Evolutionary conservation across 2,797 vertebrate species (phyloP).

Genomic region (Silurus lanzhouensis): DNA sequence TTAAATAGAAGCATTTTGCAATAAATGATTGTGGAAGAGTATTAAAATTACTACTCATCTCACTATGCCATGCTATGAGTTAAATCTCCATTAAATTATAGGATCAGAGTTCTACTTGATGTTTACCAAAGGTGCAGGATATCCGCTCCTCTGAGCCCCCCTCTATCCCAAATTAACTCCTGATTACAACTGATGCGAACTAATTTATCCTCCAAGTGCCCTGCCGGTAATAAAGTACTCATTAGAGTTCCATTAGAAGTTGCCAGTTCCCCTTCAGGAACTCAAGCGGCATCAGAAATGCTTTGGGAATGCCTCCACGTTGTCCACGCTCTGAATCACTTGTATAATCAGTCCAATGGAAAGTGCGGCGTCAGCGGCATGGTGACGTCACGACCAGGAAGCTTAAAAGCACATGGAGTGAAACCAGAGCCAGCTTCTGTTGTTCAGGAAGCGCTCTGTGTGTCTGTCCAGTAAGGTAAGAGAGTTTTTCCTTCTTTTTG

Average conservation of each 20-base stretch:
- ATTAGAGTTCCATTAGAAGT: neutral
- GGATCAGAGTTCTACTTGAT: neutral
- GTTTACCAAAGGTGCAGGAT: conserved; percentile 18
- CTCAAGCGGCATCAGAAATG: too few relatives aligned
- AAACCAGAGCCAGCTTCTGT: too few relatives aligned
- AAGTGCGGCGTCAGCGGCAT: too few relatives aligned
- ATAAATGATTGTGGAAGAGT: neutral
- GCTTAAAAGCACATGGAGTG: too few relatives aligned
- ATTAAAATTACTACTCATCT: neutral
- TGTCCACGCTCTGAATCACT: too few relatives aligned
- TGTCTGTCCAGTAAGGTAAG: too few relatives aligned
- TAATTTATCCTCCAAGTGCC: conserved; percentile 7
- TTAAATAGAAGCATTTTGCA: neutral
- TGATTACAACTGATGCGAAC: neutral
- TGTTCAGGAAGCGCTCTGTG: too few relatives aligned
- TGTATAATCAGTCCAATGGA: too few relatives aligned
- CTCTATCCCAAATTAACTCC: conserved; percentile 14
- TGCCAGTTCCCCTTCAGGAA: neutral
- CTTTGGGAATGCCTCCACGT: too few relatives aligned
- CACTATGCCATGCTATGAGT: neutral
- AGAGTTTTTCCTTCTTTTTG: too few relatives aligned
- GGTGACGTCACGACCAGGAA: too few relatives aligned
- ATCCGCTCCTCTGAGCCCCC: neutral
- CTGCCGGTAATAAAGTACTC: conserved; percentile 17
- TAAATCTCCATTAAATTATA: neutral